phyloP scores from a whole-genome alignment of 2,797 vertebrate species.

The Cuniculus paca region DNA sequence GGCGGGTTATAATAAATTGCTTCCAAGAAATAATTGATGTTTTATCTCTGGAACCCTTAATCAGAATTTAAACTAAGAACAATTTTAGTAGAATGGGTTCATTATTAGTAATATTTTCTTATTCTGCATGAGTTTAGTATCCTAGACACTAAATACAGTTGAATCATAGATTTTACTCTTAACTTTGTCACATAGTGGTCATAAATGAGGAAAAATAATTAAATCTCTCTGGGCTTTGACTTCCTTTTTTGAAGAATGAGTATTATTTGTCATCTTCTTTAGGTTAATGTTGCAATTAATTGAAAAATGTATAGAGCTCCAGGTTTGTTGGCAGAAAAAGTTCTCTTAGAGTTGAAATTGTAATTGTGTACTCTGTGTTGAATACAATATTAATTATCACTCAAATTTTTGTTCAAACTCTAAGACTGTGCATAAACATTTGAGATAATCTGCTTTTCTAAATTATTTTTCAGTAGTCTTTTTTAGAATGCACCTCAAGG shows the following conservation, averaged over 20 bases:
- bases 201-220: conserved; percentile 56
- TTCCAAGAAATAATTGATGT: neutral
- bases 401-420: conserved; percentile 16
- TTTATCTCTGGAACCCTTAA: neutral
- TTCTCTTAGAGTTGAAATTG: neutral
- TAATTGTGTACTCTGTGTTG: conserved; percentile 33
- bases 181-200: neutral
- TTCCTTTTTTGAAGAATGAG: conserved; percentile 44
- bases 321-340: conserved; percentile 19
- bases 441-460: conserved; percentile 27
- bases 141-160: neutral
- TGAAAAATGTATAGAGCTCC: conserved; percentile 35
- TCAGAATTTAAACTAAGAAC: conserved; percentile 48
- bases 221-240: conserved; percentile 10
- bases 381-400: neutral
- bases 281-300: conserved; percentile 40
- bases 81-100: neutral
- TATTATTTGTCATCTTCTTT: conserved; percentile 31
- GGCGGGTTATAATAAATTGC: neutral
- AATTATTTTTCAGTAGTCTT: neutral
- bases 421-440: conserved; percentile 48
- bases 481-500: neutral
- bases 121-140: neutral
- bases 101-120: conserved; percentile 50
- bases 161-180: conserved; percentile 50